Evolutionary conservation across 2,888 invertebrate genomes (phyloP).

Genomic region (Clepsis dumicolana): DNA sequence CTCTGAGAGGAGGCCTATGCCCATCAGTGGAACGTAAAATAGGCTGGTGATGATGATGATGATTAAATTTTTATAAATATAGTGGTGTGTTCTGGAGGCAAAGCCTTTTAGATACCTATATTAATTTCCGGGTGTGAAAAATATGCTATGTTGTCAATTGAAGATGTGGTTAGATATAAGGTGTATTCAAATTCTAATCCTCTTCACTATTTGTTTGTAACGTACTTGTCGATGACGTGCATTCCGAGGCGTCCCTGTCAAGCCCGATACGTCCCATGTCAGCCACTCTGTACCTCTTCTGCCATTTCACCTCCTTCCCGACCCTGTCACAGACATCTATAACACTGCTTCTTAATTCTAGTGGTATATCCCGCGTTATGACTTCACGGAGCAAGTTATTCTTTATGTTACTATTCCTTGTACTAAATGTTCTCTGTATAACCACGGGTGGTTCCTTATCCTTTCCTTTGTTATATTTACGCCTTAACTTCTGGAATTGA

Average conservation of each 20-base stretch:
- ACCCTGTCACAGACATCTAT: slow-evolving; percentile 35
- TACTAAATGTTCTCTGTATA: background rate
- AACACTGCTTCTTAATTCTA: slow-evolving; percentile 28
- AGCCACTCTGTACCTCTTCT: slow-evolving; percentile 36
- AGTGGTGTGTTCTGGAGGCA: too few relatives aligned
- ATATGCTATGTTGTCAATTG: too few relatives aligned
- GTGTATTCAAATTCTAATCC: background rate
- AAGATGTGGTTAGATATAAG: background rate
- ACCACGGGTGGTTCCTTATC: background rate
- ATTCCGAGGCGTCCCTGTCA: background rate
- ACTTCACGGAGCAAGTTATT: slow-evolving; percentile 29
- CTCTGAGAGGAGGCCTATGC: too few relatives aligned
- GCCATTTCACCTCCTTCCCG: slow-evolving; percentile 30
- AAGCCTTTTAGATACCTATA: too few relatives aligned
- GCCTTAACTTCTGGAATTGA: background rate
- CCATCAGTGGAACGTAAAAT: too few relatives aligned
- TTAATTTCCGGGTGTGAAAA: too few relatives aligned
- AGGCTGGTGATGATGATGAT: too few relatives aligned
- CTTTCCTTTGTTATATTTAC: background rate
- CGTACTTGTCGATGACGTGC: slow-evolving; percentile 11
- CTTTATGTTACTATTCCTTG: slow-evolving; percentile 3
- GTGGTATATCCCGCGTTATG: slow-evolving; percentile 11
- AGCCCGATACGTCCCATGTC: slow-evolving; percentile 5
- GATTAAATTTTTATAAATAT: too few relatives aligned
- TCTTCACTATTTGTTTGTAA: slow-evolving; percentile 16